A percentile compares a stretch with the other conserved stretches of the same genome.
phyloP scores from a whole-genome alignment of 2,888 invertebrate species.

The Coleophora flavipennella region DNA sequence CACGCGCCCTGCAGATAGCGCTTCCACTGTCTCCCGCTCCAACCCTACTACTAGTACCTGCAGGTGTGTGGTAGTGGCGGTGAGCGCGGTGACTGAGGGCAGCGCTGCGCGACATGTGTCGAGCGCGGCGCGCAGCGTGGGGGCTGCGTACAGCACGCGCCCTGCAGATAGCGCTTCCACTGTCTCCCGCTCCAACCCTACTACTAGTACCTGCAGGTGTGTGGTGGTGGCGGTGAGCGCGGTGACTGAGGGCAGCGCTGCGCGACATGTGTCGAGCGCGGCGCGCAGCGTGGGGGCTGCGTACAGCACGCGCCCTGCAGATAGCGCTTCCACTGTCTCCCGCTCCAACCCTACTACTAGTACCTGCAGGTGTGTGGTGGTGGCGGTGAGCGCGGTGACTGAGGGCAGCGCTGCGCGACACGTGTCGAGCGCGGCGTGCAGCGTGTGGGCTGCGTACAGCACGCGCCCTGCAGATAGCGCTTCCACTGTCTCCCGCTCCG shows the following conservation, averaged over 20 bases:
- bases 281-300: conserved; percentile 81
- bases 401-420: conserved; percentile 84
- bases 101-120: no score
- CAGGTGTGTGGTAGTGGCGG: no score
- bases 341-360: no score
- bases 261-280: conserved; percentile 80
- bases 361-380: conserved; percentile 82
- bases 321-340: neutral
- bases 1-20: conserved; percentile 76
- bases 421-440: conserved; percentile 74
- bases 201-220: conserved; percentile 83
- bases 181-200: no score
- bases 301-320: conserved; percentile 83
- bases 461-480: conserved; percentile 77
- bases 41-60: conserved; percentile 71
- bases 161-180: no score
- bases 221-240: conserved; percentile 85
- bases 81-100: no score
- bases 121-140: no score
- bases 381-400: conserved; percentile 87
- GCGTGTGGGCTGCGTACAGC: conserved; percentile 86
- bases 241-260: conserved; percentile 84
- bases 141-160: no score
- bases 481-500: conserved; percentile 46
- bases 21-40: conserved; percentile 44